A percentile compares a stretch with the other conserved stretches of the same genome.
These are phyloP conservation scores for Danaus melanippus DNA, from an alignment of 1,140 invertebrate species.

Conservation along the genomic window DNA sequence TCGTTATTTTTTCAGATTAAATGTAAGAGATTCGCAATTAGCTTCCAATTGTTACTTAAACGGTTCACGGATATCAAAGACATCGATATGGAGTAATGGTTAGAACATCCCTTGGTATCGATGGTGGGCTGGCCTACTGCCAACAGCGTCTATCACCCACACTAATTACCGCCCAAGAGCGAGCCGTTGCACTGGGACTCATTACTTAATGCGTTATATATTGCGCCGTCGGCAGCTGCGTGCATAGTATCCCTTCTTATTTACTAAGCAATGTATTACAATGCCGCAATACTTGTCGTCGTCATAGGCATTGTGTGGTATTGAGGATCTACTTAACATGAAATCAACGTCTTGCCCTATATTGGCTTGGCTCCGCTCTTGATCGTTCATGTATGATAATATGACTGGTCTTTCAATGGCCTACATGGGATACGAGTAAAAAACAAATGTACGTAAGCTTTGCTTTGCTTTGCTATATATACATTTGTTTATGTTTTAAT, in stretches of 20 bases:
- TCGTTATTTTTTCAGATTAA: not conserved
- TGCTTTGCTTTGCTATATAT: no score
- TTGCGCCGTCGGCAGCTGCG: conserved; percentile 22
- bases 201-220: conserved; percentile 26
- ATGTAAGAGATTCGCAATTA: conserved; percentile 23
- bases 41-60: conserved; percentile 29
- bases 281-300: conserved; percentile 7
- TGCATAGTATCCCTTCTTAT: conserved; percentile 11
- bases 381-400: conserved; percentile 1
- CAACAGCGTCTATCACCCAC: conserved; percentile 23
- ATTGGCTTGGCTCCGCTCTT: conserved; percentile 8
- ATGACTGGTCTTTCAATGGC: no score
- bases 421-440: no score
- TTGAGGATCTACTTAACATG: conserved; percentile 15
- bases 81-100: conserved; percentile 31
- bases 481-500: no score
- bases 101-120: conserved; percentile 23
- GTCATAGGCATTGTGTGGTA: conserved; percentile 6
- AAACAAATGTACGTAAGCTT: no score
- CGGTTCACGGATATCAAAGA: conserved; percentile 27
- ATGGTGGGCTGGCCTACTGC: conserved; percentile 25
- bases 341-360: conserved; percentile 9
- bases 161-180: conserved; percentile 28
- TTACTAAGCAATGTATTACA: conserved; percentile 23
- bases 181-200: conserved; percentile 16